Conservation (phyloP, 2,888 invertebrate species). For the Nomada fucata region DNA sequence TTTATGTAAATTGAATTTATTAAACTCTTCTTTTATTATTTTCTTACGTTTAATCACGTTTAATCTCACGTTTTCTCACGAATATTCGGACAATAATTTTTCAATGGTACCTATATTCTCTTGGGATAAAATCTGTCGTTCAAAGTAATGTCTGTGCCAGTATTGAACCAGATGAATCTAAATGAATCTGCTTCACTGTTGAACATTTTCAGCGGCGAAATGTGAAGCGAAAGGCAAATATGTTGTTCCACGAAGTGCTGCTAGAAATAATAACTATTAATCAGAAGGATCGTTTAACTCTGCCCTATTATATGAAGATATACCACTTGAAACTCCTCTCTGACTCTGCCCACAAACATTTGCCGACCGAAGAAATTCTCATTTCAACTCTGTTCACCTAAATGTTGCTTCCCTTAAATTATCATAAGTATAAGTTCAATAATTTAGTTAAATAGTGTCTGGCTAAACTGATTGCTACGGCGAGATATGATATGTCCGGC, state of each 20-base stretch:
- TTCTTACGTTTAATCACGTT: no score
- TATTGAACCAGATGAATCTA: constrained; percentile 8
- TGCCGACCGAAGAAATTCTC: background rate
- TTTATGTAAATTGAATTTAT: no score
- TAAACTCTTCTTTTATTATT: no score
- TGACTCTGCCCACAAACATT: background rate
- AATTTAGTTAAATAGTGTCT: background rate
- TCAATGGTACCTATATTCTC: background rate
- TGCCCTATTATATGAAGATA: background rate
- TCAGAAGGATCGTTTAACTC: constrained; percentile 1
- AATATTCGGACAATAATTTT: background rate
- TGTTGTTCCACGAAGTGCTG: constrained; percentile 3
- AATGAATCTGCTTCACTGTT: constrained; percentile 5
- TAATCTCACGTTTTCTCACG: no score
- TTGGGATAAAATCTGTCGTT: background rate
- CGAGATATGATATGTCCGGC: constrained; percentile 44
- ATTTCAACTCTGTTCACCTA: background rate
- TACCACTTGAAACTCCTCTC: background rate
- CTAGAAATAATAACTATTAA: background rate
- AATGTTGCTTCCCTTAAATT: no score
- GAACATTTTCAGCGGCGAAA: background rate
- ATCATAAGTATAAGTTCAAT: no score
- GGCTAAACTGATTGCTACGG: constrained; percentile 33
- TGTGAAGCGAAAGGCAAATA: background rate
- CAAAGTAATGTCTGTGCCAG: background rate